phyloP scores from a whole-genome alignment of 2,113 vertebrate species.

The Copsychus sechellarum region DNA sequence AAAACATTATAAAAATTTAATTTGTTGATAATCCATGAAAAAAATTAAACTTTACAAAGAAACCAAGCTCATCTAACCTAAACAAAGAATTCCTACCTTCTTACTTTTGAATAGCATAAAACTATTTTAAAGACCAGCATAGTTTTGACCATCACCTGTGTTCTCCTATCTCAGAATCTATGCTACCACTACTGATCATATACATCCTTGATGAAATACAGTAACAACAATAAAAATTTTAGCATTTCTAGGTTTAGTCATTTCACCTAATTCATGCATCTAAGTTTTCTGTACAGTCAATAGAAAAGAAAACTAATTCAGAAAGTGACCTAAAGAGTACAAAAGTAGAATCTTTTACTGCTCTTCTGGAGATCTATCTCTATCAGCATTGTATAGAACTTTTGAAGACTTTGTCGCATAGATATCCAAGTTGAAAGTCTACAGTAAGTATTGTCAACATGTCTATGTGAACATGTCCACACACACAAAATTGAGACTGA shows the following conservation, averaged over 20 bases:
- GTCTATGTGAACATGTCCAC: too few species aligned
- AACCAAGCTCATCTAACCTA: neutral
- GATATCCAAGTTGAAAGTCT: neutral
- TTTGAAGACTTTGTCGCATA: neutral
- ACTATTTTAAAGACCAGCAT: neutral
- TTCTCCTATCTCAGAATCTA: neutral
- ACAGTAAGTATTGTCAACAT: neutral
- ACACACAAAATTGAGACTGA: neutral
- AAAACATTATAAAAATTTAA: neutral
- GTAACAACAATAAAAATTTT: neutral
- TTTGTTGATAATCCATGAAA: neutral
- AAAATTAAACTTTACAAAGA: neutral
- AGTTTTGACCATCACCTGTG: neutral
- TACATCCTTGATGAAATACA: neutral
- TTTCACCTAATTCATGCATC: neutral
- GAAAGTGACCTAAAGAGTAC: neutral
- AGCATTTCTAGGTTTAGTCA: neutral
- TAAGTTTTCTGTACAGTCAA: neutral
- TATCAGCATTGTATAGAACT: neutral
- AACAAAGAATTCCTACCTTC: neutral
- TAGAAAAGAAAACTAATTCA: neutral
- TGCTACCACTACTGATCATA: neutral
- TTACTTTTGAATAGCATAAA: neutral
- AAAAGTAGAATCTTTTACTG: neutral
- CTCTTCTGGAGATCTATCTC: neutral